A percentile compares a stretch with the other conserved stretches of the same genome.
These are phyloP conservation scores for Trachythela sp. DNA, from an alignment of 64 coral and sea anemone species.

Conservation along the genomic window DNA sequence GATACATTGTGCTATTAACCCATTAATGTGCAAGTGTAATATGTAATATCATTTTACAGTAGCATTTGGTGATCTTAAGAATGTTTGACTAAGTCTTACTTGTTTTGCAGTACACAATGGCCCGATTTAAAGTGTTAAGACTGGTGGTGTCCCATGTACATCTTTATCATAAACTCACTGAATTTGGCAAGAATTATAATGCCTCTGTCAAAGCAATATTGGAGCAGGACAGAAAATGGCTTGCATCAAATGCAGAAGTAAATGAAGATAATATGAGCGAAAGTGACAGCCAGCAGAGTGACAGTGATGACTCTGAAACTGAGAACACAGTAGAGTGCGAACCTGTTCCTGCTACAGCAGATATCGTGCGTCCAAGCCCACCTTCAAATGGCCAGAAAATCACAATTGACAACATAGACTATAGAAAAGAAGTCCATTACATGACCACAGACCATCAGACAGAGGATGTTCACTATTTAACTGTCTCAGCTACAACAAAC, in stretches of 20 bases:
- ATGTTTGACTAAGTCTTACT: too few relatives aligned
- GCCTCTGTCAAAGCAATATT: slow-evolving; percentile 7
- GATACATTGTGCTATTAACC: too few relatives aligned
- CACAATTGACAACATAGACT: slow-evolving; percentile 13
- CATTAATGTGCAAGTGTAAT: too few relatives aligned
- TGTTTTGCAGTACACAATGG: slow-evolving; percentile 22
- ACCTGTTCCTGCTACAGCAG: neutral
- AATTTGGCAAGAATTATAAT: slow-evolving; percentile 29
- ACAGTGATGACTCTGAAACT: neutral
- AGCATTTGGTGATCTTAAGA: too few relatives aligned
- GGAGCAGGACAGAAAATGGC: neutral
- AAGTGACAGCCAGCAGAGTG: neutral
- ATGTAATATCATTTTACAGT: too few relatives aligned
- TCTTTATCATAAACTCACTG: neutral
- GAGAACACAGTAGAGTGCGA: neutral
- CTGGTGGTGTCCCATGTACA: slow-evolving; percentile 17
- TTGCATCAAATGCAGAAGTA: neutral
- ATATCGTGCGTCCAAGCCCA: neutral
- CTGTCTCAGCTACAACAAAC: neutral
- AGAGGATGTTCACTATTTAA: slow-evolving; percentile 7
- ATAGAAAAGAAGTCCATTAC: slow-evolving; percentile 9
- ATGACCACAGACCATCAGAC: slow-evolving; percentile 2
- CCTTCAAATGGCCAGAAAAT: neutral
- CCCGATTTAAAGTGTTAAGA: slow-evolving; percentile 18
- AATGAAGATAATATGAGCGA: neutral